These are phyloP conservation scores for Arbacia lixula DNA, from an alignment of 53 echinoderm and acorn worm genomes.

Conservation along the genomic window DNA sequence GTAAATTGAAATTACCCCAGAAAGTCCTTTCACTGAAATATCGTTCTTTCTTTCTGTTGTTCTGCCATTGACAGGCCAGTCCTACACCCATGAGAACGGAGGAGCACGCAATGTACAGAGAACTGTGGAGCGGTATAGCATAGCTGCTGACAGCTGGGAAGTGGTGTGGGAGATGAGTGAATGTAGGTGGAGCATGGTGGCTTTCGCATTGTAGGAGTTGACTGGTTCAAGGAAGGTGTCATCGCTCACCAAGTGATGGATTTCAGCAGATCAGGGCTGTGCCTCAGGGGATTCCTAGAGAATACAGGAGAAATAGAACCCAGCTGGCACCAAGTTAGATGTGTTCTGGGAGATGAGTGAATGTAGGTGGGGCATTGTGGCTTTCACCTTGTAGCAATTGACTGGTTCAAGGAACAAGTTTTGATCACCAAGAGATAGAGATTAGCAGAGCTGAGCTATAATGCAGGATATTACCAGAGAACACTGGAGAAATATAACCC, in stretches of 20 bases:
- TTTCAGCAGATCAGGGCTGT: too few species aligned
- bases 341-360: background rate
- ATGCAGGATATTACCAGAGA: background rate
- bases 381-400: background rate
- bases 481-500: background rate
- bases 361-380: background rate
- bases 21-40: too few species aligned
- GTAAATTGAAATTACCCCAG: too few species aligned
- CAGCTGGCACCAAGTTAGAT: too few species aligned
- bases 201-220: constrained; percentile 4
- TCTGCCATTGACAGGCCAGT: constrained; percentile 41
- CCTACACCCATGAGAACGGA: constrained; percentile 31
- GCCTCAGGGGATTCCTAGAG: too few species aligned
- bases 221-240: background rate
- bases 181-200: constrained; percentile 39
- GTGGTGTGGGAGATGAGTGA: constrained; percentile 27
- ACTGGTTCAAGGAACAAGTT: background rate
- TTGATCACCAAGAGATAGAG: background rate
- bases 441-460: too few species aligned
- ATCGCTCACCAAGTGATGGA: too few species aligned
- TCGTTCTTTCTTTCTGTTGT: too few species aligned
- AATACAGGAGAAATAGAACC: too few species aligned
- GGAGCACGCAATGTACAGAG: constrained; percentile 47
- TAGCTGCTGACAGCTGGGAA: constrained; percentile 5
- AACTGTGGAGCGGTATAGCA: constrained; percentile 35